phyloP scores from a whole-genome alignment of 2,113 vertebrate genomes.

The Rhynchopsitta pachyrhyncha region DNA sequence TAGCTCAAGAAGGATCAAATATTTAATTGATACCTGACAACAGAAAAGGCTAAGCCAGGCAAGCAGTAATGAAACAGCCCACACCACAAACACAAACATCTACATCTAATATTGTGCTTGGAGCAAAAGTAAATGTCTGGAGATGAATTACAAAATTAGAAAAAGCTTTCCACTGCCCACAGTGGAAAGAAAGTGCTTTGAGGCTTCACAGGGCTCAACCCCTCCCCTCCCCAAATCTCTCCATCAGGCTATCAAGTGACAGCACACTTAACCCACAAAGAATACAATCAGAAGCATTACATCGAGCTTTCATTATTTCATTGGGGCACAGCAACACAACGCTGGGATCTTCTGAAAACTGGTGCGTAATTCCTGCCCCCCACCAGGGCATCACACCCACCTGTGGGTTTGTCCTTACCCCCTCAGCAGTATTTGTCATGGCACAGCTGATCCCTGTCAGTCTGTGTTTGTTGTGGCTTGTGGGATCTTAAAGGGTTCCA shows the following conservation, averaged over 20 bases:
- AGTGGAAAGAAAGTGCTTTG: slow-evolving; percentile 53
- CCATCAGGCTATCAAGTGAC: slow-evolving; percentile 14
- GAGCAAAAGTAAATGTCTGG: slow-evolving; percentile 50
- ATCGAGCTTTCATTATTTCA: neutral
- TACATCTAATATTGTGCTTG: slow-evolving; percentile 23
- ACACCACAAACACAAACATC: slow-evolving; percentile 29
- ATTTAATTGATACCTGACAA: slow-evolving; percentile 13
- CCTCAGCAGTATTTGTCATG: neutral
- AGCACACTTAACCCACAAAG: slow-evolving; percentile 5
- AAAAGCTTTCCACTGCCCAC: slow-evolving; percentile 16
- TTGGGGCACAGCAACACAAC: neutral
- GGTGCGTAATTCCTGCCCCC: neutral
- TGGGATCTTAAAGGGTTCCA: neutral
- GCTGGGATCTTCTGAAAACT: neutral
- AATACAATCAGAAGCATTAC: neutral
- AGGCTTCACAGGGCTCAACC: slow-evolving; percentile 20
- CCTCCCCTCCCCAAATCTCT: neutral
- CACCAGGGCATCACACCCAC: neutral
- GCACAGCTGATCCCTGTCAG: neutral
- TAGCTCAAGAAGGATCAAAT: neutral
- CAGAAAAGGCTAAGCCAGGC: neutral
- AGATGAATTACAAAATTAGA: slow-evolving; percentile 51
- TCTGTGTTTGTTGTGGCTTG: neutral
- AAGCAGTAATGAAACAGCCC: neutral
- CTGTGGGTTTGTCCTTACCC: neutral